Evolutionary conservation across 2,797 vertebrate species (phyloP), one percentile per base, ranked within the genome.

Genomic region (Poecilia wingei): DNA sequence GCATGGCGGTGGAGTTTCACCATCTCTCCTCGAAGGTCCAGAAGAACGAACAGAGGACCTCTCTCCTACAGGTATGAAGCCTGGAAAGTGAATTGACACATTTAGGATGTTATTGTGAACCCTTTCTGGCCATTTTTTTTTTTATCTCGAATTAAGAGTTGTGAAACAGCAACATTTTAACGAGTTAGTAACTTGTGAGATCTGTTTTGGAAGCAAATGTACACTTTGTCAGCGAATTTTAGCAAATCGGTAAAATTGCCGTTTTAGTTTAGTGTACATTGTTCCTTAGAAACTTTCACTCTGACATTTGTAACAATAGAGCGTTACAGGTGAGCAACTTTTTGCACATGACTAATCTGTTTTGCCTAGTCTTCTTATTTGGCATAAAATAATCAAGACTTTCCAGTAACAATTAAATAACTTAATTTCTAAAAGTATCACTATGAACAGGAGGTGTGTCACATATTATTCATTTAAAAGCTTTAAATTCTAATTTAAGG

Each of bases 1-100:
- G 98, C 84, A 98, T 99, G 98, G 98, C 97, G n/a, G 96, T 99
- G 0, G 98, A 99, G 95, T 99, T 99, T 87, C 98, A 98, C 94
- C 97, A 98, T 61, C 94, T 99, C 83, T 97, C 98, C 57, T 97
- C 97, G 14, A 99, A 99, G 85, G 98, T 99, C 89, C 98, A 99
- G 92, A 99, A 97, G 94, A 99, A 99, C 0, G 98, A 99, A 93
- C 97, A 97, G 92, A 96, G 96, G 79, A 99, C 98, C 0, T 98
- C 98, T 0, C 96, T 98, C 84, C 93, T 99, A 76, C 98, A 99
- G 97, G 98, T 99, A 90, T 4, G 74, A 49, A 47, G 14, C 36
- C 7, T 14, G 31, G 5, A 10, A 64, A 46, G 9, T 33, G 31
- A 12, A 20, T 46, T 45, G 14, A 28, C 25, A 5, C 13, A 75